phyloP scores from a whole-genome alignment of 1,140 invertebrate genomes.

The Apis laboriosa region DNA sequence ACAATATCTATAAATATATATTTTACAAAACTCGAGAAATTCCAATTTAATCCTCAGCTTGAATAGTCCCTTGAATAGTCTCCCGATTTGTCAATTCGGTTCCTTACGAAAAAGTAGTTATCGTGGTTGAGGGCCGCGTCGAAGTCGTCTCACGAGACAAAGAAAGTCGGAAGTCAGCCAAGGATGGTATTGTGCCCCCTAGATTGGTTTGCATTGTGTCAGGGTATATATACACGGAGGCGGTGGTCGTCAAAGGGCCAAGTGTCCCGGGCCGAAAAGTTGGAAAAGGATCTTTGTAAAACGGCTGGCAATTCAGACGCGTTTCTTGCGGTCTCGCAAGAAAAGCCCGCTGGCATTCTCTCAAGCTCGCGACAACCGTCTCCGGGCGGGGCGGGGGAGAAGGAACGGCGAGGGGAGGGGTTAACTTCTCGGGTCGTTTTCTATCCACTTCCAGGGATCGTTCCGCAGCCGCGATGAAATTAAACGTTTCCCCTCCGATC shows the following conservation, averaged over 20 bases:
- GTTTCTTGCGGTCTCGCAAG: constrained; percentile 34
- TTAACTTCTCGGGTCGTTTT: constrained; percentile 22
- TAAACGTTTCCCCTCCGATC: constrained; percentile 21
- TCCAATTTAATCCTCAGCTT: not conserved
- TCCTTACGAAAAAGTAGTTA: not conserved
- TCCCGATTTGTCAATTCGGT: not conserved
- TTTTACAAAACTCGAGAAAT: too few species aligned
- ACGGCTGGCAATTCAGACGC: constrained; percentile 30
- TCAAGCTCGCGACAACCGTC: constrained; percentile 2
- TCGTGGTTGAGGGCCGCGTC: not conserved
- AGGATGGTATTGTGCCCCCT: constrained; percentile 13
- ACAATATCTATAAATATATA: too few species aligned
- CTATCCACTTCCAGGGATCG: constrained; percentile 16
- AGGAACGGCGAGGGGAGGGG: not conserved
- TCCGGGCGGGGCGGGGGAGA: too few species aligned
- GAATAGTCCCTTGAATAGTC: not conserved
- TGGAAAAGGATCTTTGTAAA: constrained; percentile 40
- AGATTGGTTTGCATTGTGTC: constrained; percentile 45
- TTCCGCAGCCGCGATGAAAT: constrained; percentile 21
- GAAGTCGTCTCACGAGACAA: not conserved
- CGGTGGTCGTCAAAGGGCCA: constrained; percentile 20
- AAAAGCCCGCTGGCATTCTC: constrained; percentile 38
- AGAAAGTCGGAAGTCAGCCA: not conserved
- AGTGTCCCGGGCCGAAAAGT: constrained; percentile 34
- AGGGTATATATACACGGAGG: not conserved